A percentile compares a stretch with the other conserved stretches of the same genome.
Conservation (phyloP, 2,113 vertebrate genomes). For the Nicator chloris region DNA sequence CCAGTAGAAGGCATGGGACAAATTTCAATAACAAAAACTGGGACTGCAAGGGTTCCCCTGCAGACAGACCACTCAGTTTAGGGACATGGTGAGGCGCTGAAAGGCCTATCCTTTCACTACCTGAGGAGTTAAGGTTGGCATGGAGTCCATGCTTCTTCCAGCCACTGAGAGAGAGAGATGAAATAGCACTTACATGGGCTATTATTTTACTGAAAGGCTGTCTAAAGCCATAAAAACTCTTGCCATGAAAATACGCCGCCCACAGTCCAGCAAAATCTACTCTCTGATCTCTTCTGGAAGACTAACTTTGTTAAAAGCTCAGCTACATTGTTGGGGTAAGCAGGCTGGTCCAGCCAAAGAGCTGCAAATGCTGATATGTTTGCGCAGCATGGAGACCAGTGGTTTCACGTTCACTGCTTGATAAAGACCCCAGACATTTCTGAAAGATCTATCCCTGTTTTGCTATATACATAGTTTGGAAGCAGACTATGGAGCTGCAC, state of each 20-base stretch:
- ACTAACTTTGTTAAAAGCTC: slow-evolving; percentile 8
- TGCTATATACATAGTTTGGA: not conserved
- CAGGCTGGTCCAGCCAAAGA: not conserved
- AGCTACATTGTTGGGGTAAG: not conserved
- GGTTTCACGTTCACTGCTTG: not conserved
- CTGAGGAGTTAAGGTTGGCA: not conserved
- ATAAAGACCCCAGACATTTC: not conserved
- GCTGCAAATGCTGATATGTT: not conserved
- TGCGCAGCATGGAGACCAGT: not conserved
- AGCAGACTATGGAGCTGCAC: not conserved
- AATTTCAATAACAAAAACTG: not conserved
- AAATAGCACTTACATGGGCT: not conserved
- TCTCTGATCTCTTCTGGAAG: slow-evolving; percentile 49
- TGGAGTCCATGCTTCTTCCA: not conserved
- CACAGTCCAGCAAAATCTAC: not conserved
- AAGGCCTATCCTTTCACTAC: not conserved
- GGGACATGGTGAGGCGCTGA: fast-evolving
- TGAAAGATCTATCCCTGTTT: not conserved
- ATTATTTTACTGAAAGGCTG: not conserved
- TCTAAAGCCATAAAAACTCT: not conserved
- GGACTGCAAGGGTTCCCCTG: not conserved
- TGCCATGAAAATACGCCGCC: not conserved
- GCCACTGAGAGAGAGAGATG: not conserved
- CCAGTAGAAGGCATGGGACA: not conserved
- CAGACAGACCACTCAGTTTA: not conserved